A percentile compares a stretch with the other conserved stretches of the same genome.
phyloP scores from a whole-genome alignment of 2,113 vertebrate species.

The Phyllostomus discolor region DNA sequence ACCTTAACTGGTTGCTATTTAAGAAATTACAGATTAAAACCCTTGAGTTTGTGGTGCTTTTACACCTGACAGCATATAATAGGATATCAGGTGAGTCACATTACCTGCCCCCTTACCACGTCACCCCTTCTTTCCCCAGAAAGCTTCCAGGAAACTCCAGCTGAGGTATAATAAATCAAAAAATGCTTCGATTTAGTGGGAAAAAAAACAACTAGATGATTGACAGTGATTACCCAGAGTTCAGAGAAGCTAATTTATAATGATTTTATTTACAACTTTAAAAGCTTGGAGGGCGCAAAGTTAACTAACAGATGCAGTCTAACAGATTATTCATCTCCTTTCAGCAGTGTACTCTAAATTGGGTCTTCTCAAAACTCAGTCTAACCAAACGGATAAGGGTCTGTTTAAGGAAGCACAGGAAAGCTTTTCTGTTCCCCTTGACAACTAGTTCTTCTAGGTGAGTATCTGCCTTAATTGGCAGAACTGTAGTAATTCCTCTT shows the following conservation, averaged over 20 bases:
- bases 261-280: conserved; percentile 41
- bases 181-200: neutral
- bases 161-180: neutral
- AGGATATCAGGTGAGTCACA: neutral
- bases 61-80: neutral
- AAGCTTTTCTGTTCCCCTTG: conserved; percentile 66
- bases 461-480: conserved; percentile 62
- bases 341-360: conserved; percentile 62
- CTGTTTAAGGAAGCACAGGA: conserved; percentile 68
- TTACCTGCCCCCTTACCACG: neutral
- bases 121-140: neutral
- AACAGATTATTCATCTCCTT: conserved; percentile 69
- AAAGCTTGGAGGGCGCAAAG: conserved; percentile 7
- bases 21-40: neutral
- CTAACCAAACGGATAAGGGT: conserved; percentile 65
- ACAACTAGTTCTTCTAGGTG: conserved; percentile 70
- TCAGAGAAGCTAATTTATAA: conserved; percentile 34
- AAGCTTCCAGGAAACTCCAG: neutral
- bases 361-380: conserved; percentile 63
- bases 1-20: conserved; percentile 25
- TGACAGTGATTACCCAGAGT: neutral
- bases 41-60: neutral
- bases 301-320: conserved; percentile 32
- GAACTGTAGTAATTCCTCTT: conserved; percentile 59
- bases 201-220: neutral